Conservation (phyloP, 2,888 invertebrate species). For the Micropterix aruncella region DNA sequence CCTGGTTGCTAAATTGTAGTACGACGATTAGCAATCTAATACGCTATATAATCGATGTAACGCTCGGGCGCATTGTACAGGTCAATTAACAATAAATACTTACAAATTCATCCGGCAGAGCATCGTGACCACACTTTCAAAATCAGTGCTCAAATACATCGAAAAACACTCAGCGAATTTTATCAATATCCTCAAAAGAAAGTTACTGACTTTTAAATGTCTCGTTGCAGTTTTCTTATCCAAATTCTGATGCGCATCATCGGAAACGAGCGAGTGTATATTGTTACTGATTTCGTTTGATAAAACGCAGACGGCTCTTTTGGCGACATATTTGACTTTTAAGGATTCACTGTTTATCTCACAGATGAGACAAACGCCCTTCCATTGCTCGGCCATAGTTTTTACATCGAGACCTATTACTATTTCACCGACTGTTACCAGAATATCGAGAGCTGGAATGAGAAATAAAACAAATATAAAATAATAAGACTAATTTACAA, state of each 20-base stretch:
- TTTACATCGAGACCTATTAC: slow-evolving; percentile 35
- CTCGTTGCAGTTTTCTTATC: background rate
- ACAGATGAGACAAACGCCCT: slow-evolving; percentile 29
- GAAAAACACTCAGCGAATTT: background rate
- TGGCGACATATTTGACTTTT: slow-evolving; percentile 20
- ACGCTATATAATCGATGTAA: too few relatives aligned
- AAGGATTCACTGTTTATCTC: slow-evolving; percentile 28
- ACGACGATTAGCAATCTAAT: too few relatives aligned
- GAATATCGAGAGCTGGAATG: slow-evolving; percentile 31
- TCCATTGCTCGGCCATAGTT: slow-evolving; percentile 42
- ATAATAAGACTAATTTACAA: too few relatives aligned
- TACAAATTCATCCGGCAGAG: background rate
- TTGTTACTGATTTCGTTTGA: background rate
- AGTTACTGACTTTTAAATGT: background rate
- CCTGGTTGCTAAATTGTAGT: too few relatives aligned
- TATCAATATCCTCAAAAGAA: background rate
- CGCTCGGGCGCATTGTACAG: too few relatives aligned
- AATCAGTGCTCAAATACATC: background rate
- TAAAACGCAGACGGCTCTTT: slow-evolving; percentile 10
- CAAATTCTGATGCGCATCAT: background rate
- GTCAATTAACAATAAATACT: background rate
- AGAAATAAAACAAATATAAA: too few relatives aligned
- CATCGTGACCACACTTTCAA: background rate
- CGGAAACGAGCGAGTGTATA: background rate
- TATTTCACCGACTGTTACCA: slow-evolving; percentile 31